Conservation (phyloP, 2,888 invertebrate species). For the Volucella zonaria region DNA sequence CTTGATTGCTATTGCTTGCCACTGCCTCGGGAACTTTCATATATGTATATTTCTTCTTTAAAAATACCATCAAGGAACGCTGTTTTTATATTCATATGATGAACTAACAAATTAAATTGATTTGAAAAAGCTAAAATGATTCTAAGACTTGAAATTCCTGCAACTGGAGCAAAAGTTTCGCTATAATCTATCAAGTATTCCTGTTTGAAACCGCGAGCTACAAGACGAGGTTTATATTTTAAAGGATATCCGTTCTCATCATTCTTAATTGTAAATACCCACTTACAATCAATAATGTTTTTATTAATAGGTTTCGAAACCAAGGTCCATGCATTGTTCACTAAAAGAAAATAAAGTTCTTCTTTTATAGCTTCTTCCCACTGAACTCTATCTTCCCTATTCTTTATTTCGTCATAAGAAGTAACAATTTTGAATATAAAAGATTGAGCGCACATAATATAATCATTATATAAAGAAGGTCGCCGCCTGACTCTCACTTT, state of each 20-base stretch:
- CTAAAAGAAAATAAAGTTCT: conserved; percentile 63
- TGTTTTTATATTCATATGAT: conserved; percentile 70
- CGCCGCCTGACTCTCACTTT: conserved; percentile 24
- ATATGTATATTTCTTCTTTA: conserved; percentile 71
- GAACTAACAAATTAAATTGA: conserved; percentile 64
- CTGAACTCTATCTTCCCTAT: conserved; percentile 57
- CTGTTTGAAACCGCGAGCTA: no score
- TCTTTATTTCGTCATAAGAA: conserved; percentile 60
- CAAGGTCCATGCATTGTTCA: conserved; percentile 71
- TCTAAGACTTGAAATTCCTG: no score
- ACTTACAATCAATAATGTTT: conserved; percentile 44
- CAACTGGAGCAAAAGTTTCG: no score
- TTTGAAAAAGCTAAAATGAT: conserved; percentile 53
- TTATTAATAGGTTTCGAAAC: conserved; percentile 56
- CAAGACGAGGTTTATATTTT: no score
- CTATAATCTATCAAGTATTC: no score
- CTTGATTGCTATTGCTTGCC: no score
- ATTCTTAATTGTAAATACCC: no score
- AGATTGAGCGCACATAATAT: conserved; percentile 55
- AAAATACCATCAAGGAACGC: conserved; percentile 70
- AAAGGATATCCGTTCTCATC: no score
- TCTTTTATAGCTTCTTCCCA: conserved; percentile 71
- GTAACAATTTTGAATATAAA: conserved; percentile 57
- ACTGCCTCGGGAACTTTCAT: conserved; percentile 60
- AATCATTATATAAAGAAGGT: conserved; percentile 48